A percentile compares a stretch with the other conserved stretches of the same genome.
phyloP scores from a whole-genome alignment of 2,888 invertebrate genomes.

The Megastigmus dorsalis region DNA sequence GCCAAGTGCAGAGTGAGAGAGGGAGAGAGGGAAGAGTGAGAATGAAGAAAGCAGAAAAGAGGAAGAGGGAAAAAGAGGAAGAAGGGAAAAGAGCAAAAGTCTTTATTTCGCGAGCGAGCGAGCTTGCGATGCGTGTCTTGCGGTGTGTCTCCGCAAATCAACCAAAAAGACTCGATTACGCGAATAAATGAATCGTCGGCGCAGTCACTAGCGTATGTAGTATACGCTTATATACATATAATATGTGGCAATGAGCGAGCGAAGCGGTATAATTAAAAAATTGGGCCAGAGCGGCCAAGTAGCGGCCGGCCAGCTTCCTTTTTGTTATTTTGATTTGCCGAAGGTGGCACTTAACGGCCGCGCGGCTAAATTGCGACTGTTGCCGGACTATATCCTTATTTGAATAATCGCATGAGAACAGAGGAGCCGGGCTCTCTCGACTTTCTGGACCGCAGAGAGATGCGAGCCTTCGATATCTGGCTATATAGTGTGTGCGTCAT shows the following conservation, averaged over 20 bases:
- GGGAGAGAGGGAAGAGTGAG: slow-evolving; percentile 6
- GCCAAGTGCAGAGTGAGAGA: too few species aligned
- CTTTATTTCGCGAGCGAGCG: slow-evolving; percentile 32
- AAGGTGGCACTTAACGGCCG: slow-evolving; percentile 12
- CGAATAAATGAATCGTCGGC: slow-evolving; percentile 3
- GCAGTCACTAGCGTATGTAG: not conserved
- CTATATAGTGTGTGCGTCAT: too few species aligned
- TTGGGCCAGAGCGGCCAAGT: slow-evolving; percentile 29
- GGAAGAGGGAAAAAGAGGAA: not conserved
- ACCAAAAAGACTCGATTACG: too few species aligned
- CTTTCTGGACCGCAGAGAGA: too few species aligned
- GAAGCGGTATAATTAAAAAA: slow-evolving; percentile 29
- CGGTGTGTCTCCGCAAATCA: too few species aligned
- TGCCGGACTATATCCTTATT: slow-evolving; percentile 24
- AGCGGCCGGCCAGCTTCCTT: not conserved
- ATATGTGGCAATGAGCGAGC: slow-evolving; percentile 6
- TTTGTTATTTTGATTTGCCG: too few species aligned
- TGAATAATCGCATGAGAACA: slow-evolving; percentile 16
- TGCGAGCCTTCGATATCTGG: too few species aligned
- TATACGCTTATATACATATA: not conserved
- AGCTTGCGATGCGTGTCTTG: too few species aligned
- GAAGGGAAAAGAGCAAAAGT: not conserved
- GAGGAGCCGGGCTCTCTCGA: too few species aligned
- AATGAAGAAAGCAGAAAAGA: not conserved
- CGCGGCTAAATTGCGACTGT: not conserved